Percentiles rank a stretch among this genome's conserved stretches.
Evolutionary conservation across 2,113 vertebrate species (phyloP).

Genomic region (Sturnus vulgaris): DNA sequence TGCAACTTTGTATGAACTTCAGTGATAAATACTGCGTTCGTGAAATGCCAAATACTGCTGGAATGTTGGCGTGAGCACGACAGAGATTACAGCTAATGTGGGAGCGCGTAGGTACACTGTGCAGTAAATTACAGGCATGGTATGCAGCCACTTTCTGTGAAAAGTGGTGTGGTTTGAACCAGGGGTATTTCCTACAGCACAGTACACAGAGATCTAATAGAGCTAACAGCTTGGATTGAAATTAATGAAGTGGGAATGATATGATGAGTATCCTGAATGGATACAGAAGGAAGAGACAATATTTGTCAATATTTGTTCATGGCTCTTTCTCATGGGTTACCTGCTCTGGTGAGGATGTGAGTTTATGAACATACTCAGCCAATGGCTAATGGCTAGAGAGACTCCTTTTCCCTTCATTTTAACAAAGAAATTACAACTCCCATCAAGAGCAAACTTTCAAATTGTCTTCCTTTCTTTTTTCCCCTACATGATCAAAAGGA

Average conservation of each 20-base stretch:
- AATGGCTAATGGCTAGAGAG: not conserved
- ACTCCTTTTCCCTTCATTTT: conserved; percentile 4
- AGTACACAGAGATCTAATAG: conserved; percentile 8
- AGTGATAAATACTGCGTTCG: conserved; percentile 44
- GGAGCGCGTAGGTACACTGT: conserved; percentile 17
- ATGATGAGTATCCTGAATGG: not conserved
- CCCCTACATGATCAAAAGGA: not conserved
- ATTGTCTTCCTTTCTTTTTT: not conserved
- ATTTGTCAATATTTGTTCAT: conserved; percentile 49
- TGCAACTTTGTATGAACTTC: conserved; percentile 58
- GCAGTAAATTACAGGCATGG: conserved; percentile 41
- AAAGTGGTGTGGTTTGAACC: conserved; percentile 1
- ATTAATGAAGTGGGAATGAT: conserved; percentile 57
- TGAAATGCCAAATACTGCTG: conserved; percentile 45
- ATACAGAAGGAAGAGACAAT: not conserved
- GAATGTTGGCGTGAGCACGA: conserved; percentile 22
- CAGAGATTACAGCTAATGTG: conserved; percentile 42
- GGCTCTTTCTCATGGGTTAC: not conserved
- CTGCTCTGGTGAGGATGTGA: not conserved
- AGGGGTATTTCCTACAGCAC: conserved; percentile 29
- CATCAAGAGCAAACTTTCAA: not conserved
- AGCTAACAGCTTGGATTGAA: conserved; percentile 44
- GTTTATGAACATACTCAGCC: not conserved
- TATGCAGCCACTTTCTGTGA: not conserved
- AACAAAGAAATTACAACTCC: conserved; percentile 22